Conservation (phyloP, 2,797 vertebrate species). For the Esox lucius region DNA sequence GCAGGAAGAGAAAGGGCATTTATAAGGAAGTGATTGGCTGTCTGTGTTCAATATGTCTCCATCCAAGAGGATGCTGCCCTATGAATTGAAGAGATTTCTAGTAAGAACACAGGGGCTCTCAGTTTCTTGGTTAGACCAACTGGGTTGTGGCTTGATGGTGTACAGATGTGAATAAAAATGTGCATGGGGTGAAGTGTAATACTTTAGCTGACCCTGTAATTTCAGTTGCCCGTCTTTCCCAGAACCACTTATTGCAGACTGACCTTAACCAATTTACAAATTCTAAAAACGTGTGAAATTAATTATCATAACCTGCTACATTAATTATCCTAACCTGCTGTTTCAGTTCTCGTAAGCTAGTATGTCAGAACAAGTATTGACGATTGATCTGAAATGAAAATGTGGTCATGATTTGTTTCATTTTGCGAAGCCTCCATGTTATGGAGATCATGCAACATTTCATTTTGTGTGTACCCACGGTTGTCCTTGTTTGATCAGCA, state of each 20-base stretch:
- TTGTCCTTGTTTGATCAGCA: no score
- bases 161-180: not conserved
- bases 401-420: no score
- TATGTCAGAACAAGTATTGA: no score
- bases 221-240: no score
- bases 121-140: not conserved
- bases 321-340: not conserved
- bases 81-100: no score
- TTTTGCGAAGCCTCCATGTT: no score
- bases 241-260: no score
- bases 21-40: not conserved
- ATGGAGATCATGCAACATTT: no score
- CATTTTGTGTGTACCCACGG: no score
- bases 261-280: not conserved
- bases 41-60: not conserved
- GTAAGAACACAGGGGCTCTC: not conserved
- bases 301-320: not conserved
- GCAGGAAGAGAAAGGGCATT: not conserved
- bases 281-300: not conserved
- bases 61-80: not conserved
- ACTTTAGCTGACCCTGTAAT: not conserved
- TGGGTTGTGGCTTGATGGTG: not conserved
- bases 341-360: no score
- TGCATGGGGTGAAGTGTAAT: not conserved
- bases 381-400: no score